These are phyloP conservation scores for Keiferia lycopersicella DNA, from an alignment of 2,888 invertebrate species.

Conservation along the genomic window DNA sequence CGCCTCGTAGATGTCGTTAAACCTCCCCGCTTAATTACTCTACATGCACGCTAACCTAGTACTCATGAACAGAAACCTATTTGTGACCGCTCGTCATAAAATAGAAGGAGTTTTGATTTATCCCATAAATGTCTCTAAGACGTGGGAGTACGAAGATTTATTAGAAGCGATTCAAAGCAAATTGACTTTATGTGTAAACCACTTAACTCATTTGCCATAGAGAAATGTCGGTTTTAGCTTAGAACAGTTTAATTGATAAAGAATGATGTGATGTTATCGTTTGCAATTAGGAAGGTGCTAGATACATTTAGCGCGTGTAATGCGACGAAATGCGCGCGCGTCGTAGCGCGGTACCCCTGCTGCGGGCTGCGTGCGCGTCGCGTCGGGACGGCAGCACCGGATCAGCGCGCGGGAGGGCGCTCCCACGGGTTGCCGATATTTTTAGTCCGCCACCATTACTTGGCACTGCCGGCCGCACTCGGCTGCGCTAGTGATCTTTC, in stretches of 20 bases:
- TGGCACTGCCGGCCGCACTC: conserved; percentile 83
- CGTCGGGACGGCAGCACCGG: too few species aligned
- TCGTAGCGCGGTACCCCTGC: conserved; percentile 46
- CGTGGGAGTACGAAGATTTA: conserved; percentile 26
- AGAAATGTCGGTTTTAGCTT: not conserved
- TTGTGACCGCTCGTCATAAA: conserved; percentile 1
- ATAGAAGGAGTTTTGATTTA: not conserved
- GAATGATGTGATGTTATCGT: conserved; percentile 23
- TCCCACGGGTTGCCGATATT: conserved; percentile 83
- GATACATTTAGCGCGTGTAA: conserved; percentile 50
- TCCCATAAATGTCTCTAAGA: conserved; percentile 24
- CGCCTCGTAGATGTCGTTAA: conserved; percentile 39
- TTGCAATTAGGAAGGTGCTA: conserved; percentile 28
- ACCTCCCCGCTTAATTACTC: conserved; percentile 22
- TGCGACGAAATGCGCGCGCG: conserved; percentile 75
- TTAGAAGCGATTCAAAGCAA: not conserved
- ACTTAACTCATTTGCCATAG: not conserved
- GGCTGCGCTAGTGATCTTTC: conserved; percentile 77
- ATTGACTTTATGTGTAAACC: conserved; percentile 1
- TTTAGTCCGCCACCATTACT: conserved; percentile 85
- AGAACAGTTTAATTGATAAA: conserved; percentile 3
- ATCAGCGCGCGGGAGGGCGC: conserved; percentile 78
- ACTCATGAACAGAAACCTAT: not conserved
- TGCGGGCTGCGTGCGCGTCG: conserved; percentile 42
- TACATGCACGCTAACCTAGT: not conserved